Conservation (phyloP, 2,797 vertebrate species). For the Enteromius thamalakanensis region DNA sequence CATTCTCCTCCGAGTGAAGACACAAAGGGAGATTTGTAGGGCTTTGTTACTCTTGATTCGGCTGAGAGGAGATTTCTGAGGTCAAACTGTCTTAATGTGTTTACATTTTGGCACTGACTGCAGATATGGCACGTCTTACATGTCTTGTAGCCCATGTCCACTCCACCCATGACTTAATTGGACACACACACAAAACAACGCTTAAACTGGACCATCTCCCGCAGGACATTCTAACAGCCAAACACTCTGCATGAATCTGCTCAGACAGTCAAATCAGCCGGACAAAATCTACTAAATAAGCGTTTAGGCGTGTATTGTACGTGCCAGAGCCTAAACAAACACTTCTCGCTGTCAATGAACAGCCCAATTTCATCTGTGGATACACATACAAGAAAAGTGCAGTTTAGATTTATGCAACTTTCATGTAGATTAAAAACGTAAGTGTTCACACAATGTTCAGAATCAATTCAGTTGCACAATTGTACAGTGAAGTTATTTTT, state of each 20-base stretch:
- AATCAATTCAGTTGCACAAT: not conserved
- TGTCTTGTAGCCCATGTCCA: constrained; percentile 29
- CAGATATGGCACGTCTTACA: constrained; percentile 41
- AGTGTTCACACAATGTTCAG: not conserved
- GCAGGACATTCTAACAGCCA: constrained; percentile 19
- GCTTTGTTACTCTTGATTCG: constrained; percentile 17
- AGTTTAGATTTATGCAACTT: not conserved
- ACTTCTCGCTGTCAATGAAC: not conserved
- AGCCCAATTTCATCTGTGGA: not conserved
- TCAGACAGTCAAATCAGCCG: constrained; percentile 37
- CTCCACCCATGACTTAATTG: constrained; percentile 41
- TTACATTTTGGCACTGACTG: constrained; percentile 42
- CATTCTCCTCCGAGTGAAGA: constrained; percentile 23
- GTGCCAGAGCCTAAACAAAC: constrained; percentile 23
- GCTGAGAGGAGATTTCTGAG: constrained; percentile 24
- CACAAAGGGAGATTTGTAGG: constrained; percentile 40
- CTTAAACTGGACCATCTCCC: constrained; percentile 16
- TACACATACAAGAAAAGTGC: not conserved
- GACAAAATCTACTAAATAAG: constrained; percentile 42
- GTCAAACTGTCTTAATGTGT: constrained; percentile 37
- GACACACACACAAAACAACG: constrained; percentile 30
- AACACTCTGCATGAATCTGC: constrained; percentile 9
- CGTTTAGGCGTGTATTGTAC: constrained; percentile 6
- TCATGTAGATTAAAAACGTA: not conserved
- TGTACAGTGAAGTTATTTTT: not conserved